Evolutionary conservation across 2,797 vertebrate genomes (phyloP).

Genomic region (Labeo calbasu): DNA sequence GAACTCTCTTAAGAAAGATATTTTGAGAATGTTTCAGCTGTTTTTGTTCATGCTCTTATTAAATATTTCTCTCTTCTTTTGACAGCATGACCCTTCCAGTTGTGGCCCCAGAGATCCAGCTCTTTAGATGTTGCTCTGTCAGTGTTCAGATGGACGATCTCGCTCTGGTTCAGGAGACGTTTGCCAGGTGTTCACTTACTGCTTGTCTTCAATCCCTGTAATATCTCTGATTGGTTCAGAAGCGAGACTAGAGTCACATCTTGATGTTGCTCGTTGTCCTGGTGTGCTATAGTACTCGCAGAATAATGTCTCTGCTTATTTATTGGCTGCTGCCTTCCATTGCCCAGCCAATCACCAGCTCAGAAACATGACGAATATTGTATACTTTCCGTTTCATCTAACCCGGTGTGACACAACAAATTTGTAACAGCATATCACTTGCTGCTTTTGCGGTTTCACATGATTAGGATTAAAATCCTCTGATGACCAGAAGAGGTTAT

Average conservation of each 20-base stretch:
- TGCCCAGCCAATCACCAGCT: too few relatives aligned
- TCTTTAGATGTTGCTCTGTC: not conserved
- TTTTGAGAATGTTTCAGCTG: too few relatives aligned
- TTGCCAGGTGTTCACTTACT: not conserved
- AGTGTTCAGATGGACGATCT: not conserved
- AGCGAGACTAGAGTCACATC: slow-evolving; percentile 39
- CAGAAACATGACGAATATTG: not conserved
- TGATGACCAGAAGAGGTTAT: too few relatives aligned
- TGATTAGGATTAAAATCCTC: too few relatives aligned
- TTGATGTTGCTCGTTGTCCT: slow-evolving; percentile 63
- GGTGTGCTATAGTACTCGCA: slow-evolving; percentile 81
- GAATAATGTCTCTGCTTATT: slow-evolving; percentile 76
- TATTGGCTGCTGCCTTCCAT: too few relatives aligned
- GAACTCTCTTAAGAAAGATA: too few relatives aligned
- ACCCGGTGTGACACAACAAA: too few relatives aligned
- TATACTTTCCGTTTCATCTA: too few relatives aligned
- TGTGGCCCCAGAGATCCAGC: not conserved
- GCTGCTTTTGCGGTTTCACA: too few relatives aligned
- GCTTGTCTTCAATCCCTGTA: not conserved
- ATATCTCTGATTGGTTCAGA: not conserved
- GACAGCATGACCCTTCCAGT: not conserved
- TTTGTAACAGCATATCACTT: too few relatives aligned
- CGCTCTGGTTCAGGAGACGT: not conserved
- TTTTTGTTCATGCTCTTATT: too few relatives aligned
- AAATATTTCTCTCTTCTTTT: too few relatives aligned